Evolutionary conservation across 1,140 invertebrate genomes (phyloP), one percentile per base, ranked within the genome.

Genomic region (Apolygus lucorum): DNA sequence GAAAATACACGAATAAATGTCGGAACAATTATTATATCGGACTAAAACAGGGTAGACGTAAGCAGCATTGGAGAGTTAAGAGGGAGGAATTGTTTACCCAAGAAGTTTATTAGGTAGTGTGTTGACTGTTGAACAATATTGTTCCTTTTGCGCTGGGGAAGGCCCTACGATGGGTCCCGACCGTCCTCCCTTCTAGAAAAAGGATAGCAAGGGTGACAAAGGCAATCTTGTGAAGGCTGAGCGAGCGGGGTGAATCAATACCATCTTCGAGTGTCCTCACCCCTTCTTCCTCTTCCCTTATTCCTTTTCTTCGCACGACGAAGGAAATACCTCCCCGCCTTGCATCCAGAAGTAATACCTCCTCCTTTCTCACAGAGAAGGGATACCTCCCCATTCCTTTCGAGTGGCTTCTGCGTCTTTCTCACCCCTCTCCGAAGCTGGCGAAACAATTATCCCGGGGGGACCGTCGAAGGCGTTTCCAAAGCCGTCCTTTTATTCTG

Each of bases 111-210:
- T 63, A 63, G 62, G 62, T 21, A 22, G 62, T 63, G 62, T 63
- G 62, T 63, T 63, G 62, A 63, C 62, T 63, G 62, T 63, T 63
- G 62, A 63, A 63, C 62, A 63, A 63, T 63, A 63, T 63, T 63
- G 62, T 63, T 63, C 62, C 26, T 26, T 63, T 26, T 26, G 17
- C 34, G n/a, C n/a, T n/a, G n/a, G n/a, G n/a, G n/a, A n/a, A n/a
- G n/a, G n/a, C n/a, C n/a, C n/a, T n/a, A n/a, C n/a, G n/a, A n/a
- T n/a, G n/a, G n/a, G n/a, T n/a, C n/a, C n/a, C n/a, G n/a, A n/a
- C n/a, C n/a, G n/a, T 49, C 17, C 34, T 8, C 34, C 17, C 34
- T 8, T 11, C 8, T 8, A 17, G 34, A 11, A 17, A 17, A 49
- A 49, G 34, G 17, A 49, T 8, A 49, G 34, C 34, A 17, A 49